Evolutionary conservation across 1,140 invertebrate genomes (phyloP).

Genomic region (Papilio aristodemus): DNA sequence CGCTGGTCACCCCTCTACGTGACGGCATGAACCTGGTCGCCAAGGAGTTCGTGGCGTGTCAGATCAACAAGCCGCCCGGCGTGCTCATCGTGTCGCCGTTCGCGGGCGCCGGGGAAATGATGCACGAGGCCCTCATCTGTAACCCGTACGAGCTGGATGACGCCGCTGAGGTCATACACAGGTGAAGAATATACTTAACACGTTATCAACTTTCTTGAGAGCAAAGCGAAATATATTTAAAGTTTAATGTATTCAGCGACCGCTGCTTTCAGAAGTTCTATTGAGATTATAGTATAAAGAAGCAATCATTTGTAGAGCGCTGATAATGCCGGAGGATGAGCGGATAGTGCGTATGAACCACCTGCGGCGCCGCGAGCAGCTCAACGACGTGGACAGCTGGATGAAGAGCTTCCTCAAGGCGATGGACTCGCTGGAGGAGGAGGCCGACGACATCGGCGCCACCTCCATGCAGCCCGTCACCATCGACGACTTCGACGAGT

Average conservation of each 20-base stretch:
- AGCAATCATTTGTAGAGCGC: constrained; percentile 80
- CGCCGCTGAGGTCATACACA: constrained; percentile 91
- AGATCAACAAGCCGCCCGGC: constrained; percentile 92
- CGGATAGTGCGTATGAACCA: constrained; percentile 92
- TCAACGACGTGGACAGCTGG: constrained; percentile 94
- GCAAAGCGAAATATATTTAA: too few species aligned
- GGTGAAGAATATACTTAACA: constrained; percentile 77
- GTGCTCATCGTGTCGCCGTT: constrained; percentile 95
- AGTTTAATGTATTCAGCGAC: too few species aligned
- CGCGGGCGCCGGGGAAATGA: constrained; percentile 94
- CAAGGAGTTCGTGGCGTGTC: constrained; percentile 96
- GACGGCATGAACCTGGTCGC: constrained; percentile 97
- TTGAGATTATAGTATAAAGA: too few species aligned
- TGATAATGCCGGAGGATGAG: constrained; percentile 95
- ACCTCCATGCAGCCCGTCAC: constrained; percentile 92
- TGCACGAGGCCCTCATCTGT: constrained; percentile 93
- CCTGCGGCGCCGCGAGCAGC: constrained; percentile 88
- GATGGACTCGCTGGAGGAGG: constrained; percentile 89
- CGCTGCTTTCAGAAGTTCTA: too few species aligned
- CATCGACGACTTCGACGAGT: constrained; percentile 93
- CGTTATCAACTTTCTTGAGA: too few species aligned
- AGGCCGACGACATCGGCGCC: constrained; percentile 88
- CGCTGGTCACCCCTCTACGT: constrained; percentile 91
- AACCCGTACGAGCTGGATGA: constrained; percentile 95
- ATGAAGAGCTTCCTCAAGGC: constrained; percentile 93